A percentile compares a stretch with the other conserved stretches of the same genome.
Evolutionary conservation across 2,113 vertebrate species (phyloP).

Genomic region (Cyprinodon brontotheroides): DNA sequence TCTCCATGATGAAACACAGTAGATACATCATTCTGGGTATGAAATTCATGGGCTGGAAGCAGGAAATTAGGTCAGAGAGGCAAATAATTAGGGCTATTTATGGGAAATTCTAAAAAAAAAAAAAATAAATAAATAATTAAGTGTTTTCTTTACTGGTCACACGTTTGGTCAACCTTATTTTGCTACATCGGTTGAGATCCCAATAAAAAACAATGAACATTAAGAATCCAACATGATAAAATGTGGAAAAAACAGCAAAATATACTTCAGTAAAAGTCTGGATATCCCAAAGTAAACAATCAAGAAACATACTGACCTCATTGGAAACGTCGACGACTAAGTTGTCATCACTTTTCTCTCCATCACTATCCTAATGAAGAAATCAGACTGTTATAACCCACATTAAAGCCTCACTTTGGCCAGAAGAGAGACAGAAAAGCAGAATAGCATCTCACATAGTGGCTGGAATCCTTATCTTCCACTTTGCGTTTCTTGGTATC

Average conservation of each 20-base stretch:
- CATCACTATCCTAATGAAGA: conserved; percentile 89
- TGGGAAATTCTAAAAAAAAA: no score
- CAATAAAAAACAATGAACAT: neutral
- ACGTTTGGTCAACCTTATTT: no score
- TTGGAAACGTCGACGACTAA: conserved; percentile 97
- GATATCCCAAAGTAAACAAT: neutral
- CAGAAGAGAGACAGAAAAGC: neutral
- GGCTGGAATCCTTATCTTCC: conserved; percentile 90
- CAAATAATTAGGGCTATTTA: no score
- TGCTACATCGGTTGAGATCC: neutral
- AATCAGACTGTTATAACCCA: conserved; percentile 14
- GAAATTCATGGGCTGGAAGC: no score
- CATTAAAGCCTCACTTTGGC: neutral
- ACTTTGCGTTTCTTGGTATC: conserved; percentile 95
- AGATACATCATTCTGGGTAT: no score
- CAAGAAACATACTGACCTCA: conserved; percentile 74
- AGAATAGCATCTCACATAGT: conserved; percentile 69
- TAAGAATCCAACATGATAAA: neutral
- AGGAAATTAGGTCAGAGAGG: no score
- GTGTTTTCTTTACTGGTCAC: no score
- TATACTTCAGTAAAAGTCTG: neutral
- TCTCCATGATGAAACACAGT: no score
- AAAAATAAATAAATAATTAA: no score
- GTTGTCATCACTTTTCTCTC: conserved; percentile 94
- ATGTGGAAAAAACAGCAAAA: neutral